These are phyloP conservation scores for Toxonevra muliebris DNA, from an alignment of 2,888 invertebrate genomes.

Conservation along the genomic window DNA sequence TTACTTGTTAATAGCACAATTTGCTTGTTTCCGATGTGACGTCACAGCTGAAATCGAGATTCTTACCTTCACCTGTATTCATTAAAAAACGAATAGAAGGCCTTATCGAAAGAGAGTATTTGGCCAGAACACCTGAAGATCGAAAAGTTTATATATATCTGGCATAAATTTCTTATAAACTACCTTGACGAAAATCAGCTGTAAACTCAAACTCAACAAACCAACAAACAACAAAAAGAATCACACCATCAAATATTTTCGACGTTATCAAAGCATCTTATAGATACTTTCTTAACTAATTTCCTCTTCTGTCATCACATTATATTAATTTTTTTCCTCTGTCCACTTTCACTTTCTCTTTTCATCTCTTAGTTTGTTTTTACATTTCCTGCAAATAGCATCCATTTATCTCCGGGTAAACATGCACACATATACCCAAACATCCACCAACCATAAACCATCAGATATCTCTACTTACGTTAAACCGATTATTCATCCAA, in stretches of 20 bases:
- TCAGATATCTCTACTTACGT: too few relatives aligned
- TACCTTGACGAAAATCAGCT: background rate
- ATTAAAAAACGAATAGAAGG: conserved; percentile 99
- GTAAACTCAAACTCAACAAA: background rate
- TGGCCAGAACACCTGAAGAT: conserved; percentile 97
- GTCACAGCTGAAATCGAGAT: conserved; percentile 94
- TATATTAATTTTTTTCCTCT: too few relatives aligned
- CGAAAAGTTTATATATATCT: conserved; percentile 96
- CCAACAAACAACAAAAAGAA: background rate
- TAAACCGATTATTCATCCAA: too few relatives aligned
- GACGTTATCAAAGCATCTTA: background rate
- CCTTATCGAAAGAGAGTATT: conserved; percentile 98
- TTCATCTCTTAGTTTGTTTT: background rate
- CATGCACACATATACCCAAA: too few relatives aligned
- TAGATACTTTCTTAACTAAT: background rate
- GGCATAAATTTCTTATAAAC: conserved; percentile 71
- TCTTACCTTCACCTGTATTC: conserved; percentile 96
- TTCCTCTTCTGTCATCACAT: background rate
- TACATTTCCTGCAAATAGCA: background rate
- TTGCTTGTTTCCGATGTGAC: conserved; percentile 96
- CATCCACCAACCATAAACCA: too few relatives aligned
- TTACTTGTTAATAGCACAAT: conserved; percentile 75
- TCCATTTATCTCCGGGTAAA: too few relatives aligned
- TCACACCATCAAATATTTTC: conserved; percentile 20
- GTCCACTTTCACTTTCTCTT: background rate